Conservation (phyloP, 2,113 vertebrate genomes). For the Bolborhynchus lineola region DNA sequence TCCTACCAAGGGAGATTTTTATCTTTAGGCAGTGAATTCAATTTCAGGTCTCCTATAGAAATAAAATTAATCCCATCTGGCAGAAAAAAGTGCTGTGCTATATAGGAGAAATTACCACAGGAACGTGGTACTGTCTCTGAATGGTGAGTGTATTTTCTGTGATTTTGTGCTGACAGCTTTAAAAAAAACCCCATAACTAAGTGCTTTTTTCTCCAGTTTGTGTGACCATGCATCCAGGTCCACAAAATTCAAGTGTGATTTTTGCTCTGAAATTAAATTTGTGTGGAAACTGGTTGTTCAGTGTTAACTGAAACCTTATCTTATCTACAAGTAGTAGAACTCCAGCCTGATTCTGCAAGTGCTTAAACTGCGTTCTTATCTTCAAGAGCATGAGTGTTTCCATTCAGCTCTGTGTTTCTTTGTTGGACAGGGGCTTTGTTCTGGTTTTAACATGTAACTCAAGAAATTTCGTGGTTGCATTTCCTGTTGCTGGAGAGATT, state of each 20-base stretch:
- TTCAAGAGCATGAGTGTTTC: conserved; percentile 12
- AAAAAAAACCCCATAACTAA: not conserved
- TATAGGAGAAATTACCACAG: not conserved
- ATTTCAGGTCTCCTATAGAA: conserved; percentile 51
- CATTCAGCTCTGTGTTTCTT: conserved; percentile 34
- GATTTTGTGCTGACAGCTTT: conserved; percentile 33
- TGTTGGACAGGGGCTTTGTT: conserved; percentile 52
- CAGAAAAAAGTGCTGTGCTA: conserved; percentile 1
- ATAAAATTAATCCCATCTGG: conserved; percentile 66
- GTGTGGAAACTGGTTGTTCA: not conserved
- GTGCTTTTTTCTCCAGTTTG: not conserved
- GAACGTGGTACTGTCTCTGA: not conserved
- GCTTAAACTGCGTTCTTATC: conserved; percentile 34
- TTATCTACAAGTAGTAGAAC: conserved; percentile 29
- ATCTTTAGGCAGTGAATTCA: conserved; percentile 63
- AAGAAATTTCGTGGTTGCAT: conserved; percentile 30
- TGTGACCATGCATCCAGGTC: not conserved
- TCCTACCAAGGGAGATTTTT: conserved; percentile 65
- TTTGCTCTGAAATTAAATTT: not conserved
- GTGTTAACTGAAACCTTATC: not conserved
- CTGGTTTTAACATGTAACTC: conserved; percentile 48
- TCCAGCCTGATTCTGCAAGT: conserved; percentile 7
- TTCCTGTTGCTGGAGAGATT: conserved; percentile 36
- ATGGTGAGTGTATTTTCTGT: not conserved
- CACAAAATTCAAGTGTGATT: not conserved